Percentiles rank a stretch among this genome's conserved stretches.
These are phyloP conservation scores for Phrynocephalus forsythii DNA, from an alignment of 2,797 vertebrate species.

Conservation along the genomic window DNA sequence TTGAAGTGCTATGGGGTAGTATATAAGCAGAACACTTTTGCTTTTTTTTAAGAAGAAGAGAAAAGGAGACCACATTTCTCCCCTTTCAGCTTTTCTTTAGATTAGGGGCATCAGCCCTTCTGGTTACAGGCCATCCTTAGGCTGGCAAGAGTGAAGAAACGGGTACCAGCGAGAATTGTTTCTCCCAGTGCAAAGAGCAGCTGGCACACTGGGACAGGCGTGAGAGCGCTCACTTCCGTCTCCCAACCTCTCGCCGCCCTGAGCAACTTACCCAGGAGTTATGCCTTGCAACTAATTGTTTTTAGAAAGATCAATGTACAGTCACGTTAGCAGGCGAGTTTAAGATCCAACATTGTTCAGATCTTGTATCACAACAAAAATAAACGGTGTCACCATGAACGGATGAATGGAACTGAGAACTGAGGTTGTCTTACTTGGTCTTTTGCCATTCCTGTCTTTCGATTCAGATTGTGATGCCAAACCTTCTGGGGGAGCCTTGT, in stretches of 20 bases:
- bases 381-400: neutral
- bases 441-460: neutral
- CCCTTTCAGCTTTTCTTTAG: neutral
- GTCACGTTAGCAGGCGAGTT: neutral
- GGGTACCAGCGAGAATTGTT: too few species aligned
- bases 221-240: neutral
- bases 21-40: too few species aligned
- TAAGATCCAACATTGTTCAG: neutral
- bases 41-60: neutral
- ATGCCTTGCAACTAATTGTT: neutral
- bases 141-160: neutral
- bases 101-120: neutral
- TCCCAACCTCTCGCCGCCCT: neutral
- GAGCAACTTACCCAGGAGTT: neutral
- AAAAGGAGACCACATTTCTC: neutral
- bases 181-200: neutral
- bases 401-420: too few species aligned
- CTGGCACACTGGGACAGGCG: neutral
- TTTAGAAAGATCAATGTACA: neutral
- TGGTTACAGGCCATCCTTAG: neutral
- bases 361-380: too few species aligned
- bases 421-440: neutral
- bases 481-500: neutral
- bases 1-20: too few species aligned
- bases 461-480: neutral